These are phyloP conservation scores for Arnoldichthys spilopterus DNA, from an alignment of 2,797 vertebrate species.

Conservation along the genomic window DNA sequence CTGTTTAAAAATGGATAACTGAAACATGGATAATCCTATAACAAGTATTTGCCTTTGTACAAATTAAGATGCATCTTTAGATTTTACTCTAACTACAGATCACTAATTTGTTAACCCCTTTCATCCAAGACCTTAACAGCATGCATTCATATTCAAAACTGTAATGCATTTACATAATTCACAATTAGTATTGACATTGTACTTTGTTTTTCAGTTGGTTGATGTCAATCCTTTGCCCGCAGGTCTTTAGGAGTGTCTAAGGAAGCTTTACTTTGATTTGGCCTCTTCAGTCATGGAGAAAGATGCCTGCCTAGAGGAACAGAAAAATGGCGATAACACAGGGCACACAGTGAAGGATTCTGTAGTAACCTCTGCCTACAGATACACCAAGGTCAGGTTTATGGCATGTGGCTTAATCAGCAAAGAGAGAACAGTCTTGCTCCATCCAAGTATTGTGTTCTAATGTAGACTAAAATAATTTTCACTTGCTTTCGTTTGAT, in stretches of 20 bases:
- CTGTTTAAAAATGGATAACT: too few relatives aligned
- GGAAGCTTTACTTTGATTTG: conserved; percentile 53
- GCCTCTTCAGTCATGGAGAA: conserved; percentile 86
- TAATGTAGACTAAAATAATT: background rate
- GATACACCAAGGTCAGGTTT: conserved; percentile 89
- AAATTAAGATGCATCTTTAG: too few relatives aligned
- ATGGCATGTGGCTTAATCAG: background rate
- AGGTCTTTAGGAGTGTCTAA: conserved; percentile 52
- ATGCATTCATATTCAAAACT: background rate
- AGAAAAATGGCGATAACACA: conserved; percentile 81
- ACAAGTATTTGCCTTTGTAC: too few relatives aligned
- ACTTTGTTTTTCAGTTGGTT: background rate
- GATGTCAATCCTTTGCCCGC: background rate
- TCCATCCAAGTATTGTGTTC: background rate
- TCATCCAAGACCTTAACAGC: background rate
- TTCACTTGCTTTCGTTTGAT: background rate
- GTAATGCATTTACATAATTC: background rate
- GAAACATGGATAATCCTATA: too few relatives aligned
- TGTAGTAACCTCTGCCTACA: conserved; percentile 76
- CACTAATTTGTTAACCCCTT: background rate
- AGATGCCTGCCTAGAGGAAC: conserved; percentile 76
- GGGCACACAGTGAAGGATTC: conserved; percentile 68
- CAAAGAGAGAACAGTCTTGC: background rate
- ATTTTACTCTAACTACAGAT: background rate
- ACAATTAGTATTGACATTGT: background rate